Conservation (phyloP, 2,113 vertebrate species). For the Zosterops pallidus region DNA sequence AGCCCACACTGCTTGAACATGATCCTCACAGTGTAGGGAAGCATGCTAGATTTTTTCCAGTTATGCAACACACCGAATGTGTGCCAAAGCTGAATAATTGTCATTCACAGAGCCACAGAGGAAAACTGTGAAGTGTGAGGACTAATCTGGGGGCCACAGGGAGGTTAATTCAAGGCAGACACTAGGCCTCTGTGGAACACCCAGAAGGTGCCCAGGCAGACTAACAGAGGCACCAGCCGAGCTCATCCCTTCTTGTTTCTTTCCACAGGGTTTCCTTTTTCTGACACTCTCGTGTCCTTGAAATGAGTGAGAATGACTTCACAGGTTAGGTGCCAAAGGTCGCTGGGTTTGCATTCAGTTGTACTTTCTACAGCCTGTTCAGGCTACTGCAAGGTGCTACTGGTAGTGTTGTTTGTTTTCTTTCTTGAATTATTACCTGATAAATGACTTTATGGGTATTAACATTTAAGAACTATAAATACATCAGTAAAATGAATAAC, state of each 20-base stretch:
- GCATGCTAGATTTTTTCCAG: slow-evolving; percentile 26
- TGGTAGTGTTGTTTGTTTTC: not conserved
- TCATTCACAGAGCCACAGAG: not conserved
- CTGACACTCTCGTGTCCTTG: not conserved
- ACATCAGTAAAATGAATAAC: not conserved
- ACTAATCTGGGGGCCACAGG: not conserved
- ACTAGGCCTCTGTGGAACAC: not conserved
- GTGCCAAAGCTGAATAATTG: not conserved
- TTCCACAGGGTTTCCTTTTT: not conserved
- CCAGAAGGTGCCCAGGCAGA: not conserved
- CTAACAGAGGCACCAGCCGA: not conserved
- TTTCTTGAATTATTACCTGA: not conserved
- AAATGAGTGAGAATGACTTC: slow-evolving; percentile 18
- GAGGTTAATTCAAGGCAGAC: not conserved
- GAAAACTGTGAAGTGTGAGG: not conserved
- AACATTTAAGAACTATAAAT: not conserved
- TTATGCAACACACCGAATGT: slow-evolving; percentile 12
- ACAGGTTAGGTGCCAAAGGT: not conserved
- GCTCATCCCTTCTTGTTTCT: not conserved
- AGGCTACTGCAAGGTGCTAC: not conserved
- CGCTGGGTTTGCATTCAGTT: slow-evolving; percentile 24
- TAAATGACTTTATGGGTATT: not conserved
- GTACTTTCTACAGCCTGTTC: not conserved
- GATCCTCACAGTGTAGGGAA: not conserved
- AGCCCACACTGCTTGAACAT: slow-evolving; percentile 29